Percentiles rank a stretch among this genome's conserved stretches.
Evolutionary conservation across 2,888 invertebrate genomes (phyloP).

Genomic region (Andrena praecox): DNA sequence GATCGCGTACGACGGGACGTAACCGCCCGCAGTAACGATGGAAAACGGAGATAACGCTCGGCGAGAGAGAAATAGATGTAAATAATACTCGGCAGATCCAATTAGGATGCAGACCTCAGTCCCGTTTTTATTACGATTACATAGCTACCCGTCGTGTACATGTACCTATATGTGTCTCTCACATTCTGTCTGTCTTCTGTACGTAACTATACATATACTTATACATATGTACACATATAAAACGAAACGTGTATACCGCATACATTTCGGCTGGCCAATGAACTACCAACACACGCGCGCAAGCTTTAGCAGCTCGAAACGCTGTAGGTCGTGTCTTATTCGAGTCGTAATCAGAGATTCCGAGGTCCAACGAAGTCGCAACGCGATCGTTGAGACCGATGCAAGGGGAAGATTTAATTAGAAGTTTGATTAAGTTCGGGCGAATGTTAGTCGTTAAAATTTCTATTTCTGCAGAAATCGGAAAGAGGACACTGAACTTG

Average conservation of each 20-base stretch:
- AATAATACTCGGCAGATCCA: constrained; percentile 62
- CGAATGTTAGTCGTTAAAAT: no score
- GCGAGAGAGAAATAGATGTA: constrained; percentile 53
- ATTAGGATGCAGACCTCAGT: constrained; percentile 60
- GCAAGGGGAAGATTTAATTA: no score
- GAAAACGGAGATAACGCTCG: neutral
- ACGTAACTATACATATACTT: constrained; percentile 69
- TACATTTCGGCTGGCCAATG: constrained; percentile 35
- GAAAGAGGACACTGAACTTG: neutral
- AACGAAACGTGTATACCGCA: constrained; percentile 56
- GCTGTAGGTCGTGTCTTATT: neutral
- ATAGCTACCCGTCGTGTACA: constrained; percentile 63
- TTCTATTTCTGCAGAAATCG: neutral
- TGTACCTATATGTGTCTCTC: constrained; percentile 71
- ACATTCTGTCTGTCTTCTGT: constrained; percentile 71
- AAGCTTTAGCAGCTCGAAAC: neutral
- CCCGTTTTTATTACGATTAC: constrained; percentile 72
- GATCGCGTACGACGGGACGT: neutral
- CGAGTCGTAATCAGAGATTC: neutral
- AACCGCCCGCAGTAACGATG: constrained; percentile 1
- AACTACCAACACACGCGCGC: constrained; percentile 7
- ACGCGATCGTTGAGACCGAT: no score
- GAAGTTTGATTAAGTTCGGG: no score
- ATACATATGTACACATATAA: constrained; percentile 65
- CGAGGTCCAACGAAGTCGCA: neutral